A percentile compares a stretch with the other conserved stretches of the same genome.
These are phyloP conservation scores for Dolichallabes microphthalmus DNA, from an alignment of 2,113 vertebrate species.

Conservation along the genomic window DNA sequence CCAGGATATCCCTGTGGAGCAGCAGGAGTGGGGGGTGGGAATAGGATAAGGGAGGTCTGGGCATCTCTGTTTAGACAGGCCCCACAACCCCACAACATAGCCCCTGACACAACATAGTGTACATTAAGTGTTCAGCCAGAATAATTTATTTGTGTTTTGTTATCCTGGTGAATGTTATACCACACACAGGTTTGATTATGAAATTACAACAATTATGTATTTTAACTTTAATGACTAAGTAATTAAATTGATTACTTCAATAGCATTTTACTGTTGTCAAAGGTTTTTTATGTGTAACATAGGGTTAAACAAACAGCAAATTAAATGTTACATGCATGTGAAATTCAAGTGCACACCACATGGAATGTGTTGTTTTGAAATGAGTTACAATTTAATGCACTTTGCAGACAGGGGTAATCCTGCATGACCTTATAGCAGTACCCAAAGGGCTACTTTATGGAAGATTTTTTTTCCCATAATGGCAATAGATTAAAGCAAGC, in stretches of 20 bases:
- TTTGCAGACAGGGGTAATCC: conserved; percentile 18
- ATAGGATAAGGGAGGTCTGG: no score
- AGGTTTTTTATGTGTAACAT: background rate
- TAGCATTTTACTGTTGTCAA: background rate
- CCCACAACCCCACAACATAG: no score
- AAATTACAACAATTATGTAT: background rate
- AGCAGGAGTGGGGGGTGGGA: no score
- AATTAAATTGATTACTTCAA: background rate
- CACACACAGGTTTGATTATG: background rate
- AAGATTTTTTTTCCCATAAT: background rate
- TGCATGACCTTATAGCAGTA: conserved; percentile 7
- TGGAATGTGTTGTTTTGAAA: conserved; percentile 14
- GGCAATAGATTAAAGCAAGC: conserved; percentile 18
- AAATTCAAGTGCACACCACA: conserved; percentile 10
- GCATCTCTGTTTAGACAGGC: no score
- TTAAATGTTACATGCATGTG: background rate
- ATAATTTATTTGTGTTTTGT: background rate
- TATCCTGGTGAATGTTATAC: background rate
- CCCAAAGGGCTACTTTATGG: conserved; percentile 23
- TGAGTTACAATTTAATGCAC: conserved; percentile 11
- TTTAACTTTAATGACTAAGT: background rate
- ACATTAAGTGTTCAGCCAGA: background rate
- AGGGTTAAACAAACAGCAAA: background rate
- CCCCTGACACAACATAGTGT: no score
- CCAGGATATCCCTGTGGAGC: no score